These are phyloP conservation scores for Phodopus roborovskii DNA, from an alignment of 2,113 vertebrate genomes.

Conservation along the genomic window DNA sequence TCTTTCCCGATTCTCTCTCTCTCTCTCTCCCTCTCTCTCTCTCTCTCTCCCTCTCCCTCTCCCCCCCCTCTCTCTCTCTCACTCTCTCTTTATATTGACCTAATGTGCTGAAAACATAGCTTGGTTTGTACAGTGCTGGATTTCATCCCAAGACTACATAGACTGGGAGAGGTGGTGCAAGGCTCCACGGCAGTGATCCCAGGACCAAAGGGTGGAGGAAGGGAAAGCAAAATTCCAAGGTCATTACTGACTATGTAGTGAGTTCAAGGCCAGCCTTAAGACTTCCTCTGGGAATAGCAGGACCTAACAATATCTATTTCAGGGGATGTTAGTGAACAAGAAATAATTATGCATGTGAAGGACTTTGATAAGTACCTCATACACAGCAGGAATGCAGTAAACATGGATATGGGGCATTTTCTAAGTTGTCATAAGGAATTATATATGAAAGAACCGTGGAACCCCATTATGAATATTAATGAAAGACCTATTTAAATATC, in stretches of 20 bases:
- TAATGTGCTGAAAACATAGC: neutral
- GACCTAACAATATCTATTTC: neutral
- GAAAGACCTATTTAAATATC: neutral
- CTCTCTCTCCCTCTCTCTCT: too few species aligned
- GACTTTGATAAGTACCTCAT: neutral
- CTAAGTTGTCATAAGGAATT: conserved; percentile 7
- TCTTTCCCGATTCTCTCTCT: neutral
- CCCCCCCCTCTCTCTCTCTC: too few species aligned
- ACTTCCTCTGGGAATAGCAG: too few species aligned
- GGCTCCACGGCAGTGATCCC: neutral
- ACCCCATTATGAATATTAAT: neutral
- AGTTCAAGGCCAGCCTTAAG: neutral
- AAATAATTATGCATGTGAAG: neutral
- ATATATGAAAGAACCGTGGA: conserved; percentile 11
- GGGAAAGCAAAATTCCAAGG: neutral
- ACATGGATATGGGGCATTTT: neutral
- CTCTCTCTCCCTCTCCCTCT: too few species aligned
- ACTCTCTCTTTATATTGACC: neutral
- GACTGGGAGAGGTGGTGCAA: neutral
- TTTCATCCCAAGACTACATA: neutral
- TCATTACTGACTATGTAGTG: neutral
- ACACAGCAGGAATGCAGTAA: neutral
- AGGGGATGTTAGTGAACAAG: neutral
- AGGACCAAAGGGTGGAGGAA: neutral
- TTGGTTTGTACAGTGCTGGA: neutral